Conservation (phyloP, 1,140 invertebrate species). For the Drosophila cardini region DNA sequence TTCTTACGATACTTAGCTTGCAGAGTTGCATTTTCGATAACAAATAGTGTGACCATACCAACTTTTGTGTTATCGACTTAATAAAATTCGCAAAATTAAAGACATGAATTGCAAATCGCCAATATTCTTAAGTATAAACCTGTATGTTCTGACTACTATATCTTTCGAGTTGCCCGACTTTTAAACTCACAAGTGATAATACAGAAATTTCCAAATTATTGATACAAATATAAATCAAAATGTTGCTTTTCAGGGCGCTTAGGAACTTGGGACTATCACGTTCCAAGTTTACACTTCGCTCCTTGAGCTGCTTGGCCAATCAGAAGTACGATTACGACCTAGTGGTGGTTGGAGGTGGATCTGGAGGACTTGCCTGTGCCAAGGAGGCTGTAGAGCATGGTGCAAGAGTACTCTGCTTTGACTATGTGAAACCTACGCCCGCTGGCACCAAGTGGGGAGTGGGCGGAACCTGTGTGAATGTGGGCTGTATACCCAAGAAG, state of each 20-base stretch:
- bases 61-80: no score
- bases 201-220: slow-evolving; percentile 14
- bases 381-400: slow-evolving; percentile 94
- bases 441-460: slow-evolving; percentile 94
- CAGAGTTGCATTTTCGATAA: no score
- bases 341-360: slow-evolving; percentile 97
- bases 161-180: slow-evolving; percentile 18
- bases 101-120: no score
- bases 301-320: slow-evolving; percentile 30
- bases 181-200: slow-evolving; percentile 19
- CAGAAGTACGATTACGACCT: slow-evolving; percentile 92
- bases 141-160: neutral
- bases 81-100: no score
- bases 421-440: slow-evolving; percentile 96
- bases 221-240: slow-evolving; percentile 15
- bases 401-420: slow-evolving; percentile 95
- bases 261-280: neutral
- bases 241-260: slow-evolving; percentile 42
- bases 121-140: neutral
- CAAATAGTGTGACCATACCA: no score
- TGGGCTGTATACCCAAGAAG: slow-evolving; percentile 99
- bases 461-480: slow-evolving; percentile 98
- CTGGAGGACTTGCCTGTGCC: slow-evolving; percentile 96
- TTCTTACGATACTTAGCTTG: no score
- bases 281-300: neutral